These are phyloP conservation scores for Plodia interpunctella DNA, from an alignment of 1,140 invertebrate species.

Conservation along the genomic window DNA sequence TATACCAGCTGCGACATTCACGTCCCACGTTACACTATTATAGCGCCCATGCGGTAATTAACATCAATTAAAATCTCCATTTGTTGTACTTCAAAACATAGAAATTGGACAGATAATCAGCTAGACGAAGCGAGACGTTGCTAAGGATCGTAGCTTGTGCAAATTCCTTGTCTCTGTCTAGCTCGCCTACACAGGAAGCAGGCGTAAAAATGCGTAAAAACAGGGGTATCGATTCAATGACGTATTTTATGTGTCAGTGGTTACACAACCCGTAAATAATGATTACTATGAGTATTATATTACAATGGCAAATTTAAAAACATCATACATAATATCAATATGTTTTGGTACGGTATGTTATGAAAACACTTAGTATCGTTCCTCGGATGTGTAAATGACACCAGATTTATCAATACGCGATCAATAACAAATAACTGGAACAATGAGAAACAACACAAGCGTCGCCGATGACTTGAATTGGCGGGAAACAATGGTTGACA, in stretches of 20 bases:
- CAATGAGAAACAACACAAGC: neutral
- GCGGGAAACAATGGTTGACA: neutral
- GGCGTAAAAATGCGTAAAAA: too few relatives aligned
- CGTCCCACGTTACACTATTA: neutral
- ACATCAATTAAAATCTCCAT: constrained; percentile 1
- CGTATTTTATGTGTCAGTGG: too few relatives aligned
- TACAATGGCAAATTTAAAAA: neutral
- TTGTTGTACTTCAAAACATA: constrained; percentile 21
- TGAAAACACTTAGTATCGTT: neutral
- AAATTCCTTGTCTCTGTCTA: too few relatives aligned
- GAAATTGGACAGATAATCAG: neutral
- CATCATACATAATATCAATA: neutral
- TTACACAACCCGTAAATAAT: too few relatives aligned
- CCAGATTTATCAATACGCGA: constrained; percentile 1
- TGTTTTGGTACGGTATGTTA: neutral
- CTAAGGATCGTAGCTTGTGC: too few relatives aligned
- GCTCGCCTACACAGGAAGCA: too few relatives aligned
- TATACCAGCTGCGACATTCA: constrained; percentile 19
- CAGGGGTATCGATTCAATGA: too few relatives aligned
- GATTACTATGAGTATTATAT: neutral
- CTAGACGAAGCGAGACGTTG: too few relatives aligned
- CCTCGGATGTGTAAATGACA: neutral
- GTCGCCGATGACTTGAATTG: neutral
- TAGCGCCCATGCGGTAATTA: neutral
- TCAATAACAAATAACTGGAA: neutral